phyloP scores from a whole-genome alignment of 53 echinoderm and acorn worm genomes.

The Paracentrotus lividus region DNA sequence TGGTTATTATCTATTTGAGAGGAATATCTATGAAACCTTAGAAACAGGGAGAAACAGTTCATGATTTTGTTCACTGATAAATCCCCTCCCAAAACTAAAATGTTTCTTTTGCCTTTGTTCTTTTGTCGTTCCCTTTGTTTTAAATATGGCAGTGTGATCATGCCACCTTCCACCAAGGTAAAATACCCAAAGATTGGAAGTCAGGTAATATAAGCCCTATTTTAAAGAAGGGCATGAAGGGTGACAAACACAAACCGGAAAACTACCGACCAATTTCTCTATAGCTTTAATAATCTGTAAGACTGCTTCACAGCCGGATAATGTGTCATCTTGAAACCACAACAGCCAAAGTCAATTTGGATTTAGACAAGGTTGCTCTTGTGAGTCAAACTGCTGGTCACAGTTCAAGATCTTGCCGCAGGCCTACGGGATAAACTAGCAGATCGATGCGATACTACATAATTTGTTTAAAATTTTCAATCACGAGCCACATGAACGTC shows the following conservation, averaged over 20 bases:
- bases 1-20: too few relatives aligned
- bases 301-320: conserved; percentile 62
- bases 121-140: too few relatives aligned
- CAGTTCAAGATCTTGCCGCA: conserved; percentile 57
- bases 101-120: too few relatives aligned
- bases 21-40: too few relatives aligned
- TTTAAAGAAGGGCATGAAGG: conserved; percentile 65
- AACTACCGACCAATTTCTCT: conserved; percentile 65
- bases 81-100: too few relatives aligned
- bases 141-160: too few relatives aligned
- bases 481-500: too few relatives aligned
- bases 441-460: too few relatives aligned
- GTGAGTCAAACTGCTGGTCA: conserved; percentile 64
- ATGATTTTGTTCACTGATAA: too few relatives aligned
- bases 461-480: too few relatives aligned
- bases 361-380: conserved; percentile 56
- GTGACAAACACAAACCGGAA: conserved; percentile 47
- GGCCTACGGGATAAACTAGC: conserved; percentile 58
- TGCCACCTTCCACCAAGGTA: neutral
- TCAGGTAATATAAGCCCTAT: conserved; percentile 42
- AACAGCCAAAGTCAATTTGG: conserved; percentile 61
- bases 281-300: conserved; percentile 53
- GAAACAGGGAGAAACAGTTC: too few relatives aligned
- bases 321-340: conserved; percentile 52
- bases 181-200: conserved; percentile 42